These are phyloP conservation scores for Sphaeridia pumilis DNA, from an alignment of 2,888 invertebrate genomes.

Conservation along the genomic window DNA sequence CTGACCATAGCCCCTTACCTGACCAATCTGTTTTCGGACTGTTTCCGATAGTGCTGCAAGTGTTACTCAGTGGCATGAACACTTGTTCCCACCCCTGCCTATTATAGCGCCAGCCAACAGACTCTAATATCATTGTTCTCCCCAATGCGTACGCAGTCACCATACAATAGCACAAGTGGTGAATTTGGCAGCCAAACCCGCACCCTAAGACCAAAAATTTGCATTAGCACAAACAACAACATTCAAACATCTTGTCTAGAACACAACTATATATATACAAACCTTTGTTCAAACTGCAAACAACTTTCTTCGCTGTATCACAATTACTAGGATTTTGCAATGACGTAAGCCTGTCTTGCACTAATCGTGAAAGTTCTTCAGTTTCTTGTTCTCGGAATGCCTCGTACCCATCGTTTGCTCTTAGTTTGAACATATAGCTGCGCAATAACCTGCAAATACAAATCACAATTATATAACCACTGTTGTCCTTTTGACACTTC, in stretches of 20 bases:
- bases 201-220: constrained; percentile 56
- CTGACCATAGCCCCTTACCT: constrained; percentile 52
- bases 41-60: constrained; percentile 60
- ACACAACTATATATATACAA: too few relatives aligned
- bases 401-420: constrained; percentile 63
- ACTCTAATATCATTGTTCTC: constrained; percentile 82
- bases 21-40: constrained; percentile 66
- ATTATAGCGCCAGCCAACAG: constrained; percentile 89
- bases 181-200: constrained; percentile 96
- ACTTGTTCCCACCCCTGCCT: constrained; percentile 88
- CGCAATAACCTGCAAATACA: constrained; percentile 52
- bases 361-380: constrained; percentile 62
- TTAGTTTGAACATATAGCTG: constrained; percentile 57
- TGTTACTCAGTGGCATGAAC: constrained; percentile 78
- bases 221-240: too few relatives aligned
- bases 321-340: constrained; percentile 90
- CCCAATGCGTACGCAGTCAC: constrained; percentile 91
- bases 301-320: constrained; percentile 67
- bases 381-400: constrained; percentile 76
- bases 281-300: constrained; percentile 78
- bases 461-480: too few relatives aligned
- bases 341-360: constrained; percentile 65
- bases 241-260: neutral
- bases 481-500: too few relatives aligned
- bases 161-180: constrained; percentile 93